Evolutionary conservation across 2,888 invertebrate species (phyloP).

Genomic region (Drosophila peninsularis): DNA sequence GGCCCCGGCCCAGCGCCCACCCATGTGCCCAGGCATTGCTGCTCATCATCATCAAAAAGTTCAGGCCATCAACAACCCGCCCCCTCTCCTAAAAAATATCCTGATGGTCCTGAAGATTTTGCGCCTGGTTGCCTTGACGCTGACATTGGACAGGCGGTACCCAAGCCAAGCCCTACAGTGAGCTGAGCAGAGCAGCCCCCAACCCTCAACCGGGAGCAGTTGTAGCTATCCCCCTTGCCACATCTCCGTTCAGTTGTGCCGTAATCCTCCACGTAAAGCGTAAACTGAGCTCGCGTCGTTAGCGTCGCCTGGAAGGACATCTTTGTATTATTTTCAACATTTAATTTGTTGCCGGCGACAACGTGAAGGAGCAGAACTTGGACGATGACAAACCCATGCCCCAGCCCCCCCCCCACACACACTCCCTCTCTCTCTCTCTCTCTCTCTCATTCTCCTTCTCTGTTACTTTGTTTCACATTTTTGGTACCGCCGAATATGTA

Average conservation of each 20-base stretch:
- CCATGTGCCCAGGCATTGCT: slow-evolving; percentile 32
- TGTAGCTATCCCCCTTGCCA: slow-evolving; percentile 19
- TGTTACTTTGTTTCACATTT: slow-evolving; percentile 72
- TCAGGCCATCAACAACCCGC: slow-evolving; percentile 41
- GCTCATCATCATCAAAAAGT: slow-evolving; percentile 56
- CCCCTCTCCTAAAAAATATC: not conserved
- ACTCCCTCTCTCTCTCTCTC: not conserved
- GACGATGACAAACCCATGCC: slow-evolving; percentile 40
- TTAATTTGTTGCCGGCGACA: slow-evolving; percentile 79
- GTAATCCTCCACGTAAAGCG: slow-evolving; percentile 68
- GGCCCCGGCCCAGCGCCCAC: slow-evolving; percentile 1
- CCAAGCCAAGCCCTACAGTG: slow-evolving; percentile 5
- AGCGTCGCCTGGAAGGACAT: slow-evolving; percentile 69
- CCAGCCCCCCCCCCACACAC: not conserved
- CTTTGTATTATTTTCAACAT: slow-evolving; percentile 80
- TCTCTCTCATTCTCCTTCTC: not conserved
- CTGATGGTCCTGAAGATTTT: slow-evolving; percentile 46
- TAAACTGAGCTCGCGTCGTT: slow-evolving; percentile 72
- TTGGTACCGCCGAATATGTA: slow-evolving; percentile 52
- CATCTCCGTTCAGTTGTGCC: slow-evolving; percentile 32
- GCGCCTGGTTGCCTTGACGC: slow-evolving; percentile 72
- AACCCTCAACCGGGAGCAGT: slow-evolving; percentile 23
- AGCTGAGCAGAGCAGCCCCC: not conserved
- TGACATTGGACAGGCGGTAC: slow-evolving; percentile 28
- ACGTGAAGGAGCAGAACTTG: slow-evolving; percentile 47